Percentiles rank a stretch among this genome's conserved stretches.
phyloP scores from a whole-genome alignment of 2,888 invertebrate species.

The Itoplectis maculator region DNA sequence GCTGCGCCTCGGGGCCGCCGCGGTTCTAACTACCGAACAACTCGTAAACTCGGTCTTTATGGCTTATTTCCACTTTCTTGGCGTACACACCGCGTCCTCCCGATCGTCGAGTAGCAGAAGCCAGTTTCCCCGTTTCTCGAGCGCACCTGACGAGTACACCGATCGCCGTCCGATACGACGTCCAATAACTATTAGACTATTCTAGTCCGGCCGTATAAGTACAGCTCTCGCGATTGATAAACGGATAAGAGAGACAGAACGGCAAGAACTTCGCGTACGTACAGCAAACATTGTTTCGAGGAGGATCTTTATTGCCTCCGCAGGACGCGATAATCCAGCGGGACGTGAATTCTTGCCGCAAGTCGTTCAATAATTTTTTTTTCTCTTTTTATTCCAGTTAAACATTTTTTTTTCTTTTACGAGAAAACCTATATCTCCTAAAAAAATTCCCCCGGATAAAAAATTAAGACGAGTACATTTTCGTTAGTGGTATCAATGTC shows the following conservation, averaged over 20 bases:
- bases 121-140: constrained; percentile 20
- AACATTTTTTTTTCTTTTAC: no score
- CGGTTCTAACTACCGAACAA: constrained; percentile 49
- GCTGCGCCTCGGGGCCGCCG: constrained; percentile 40
- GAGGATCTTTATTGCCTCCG: not conserved
- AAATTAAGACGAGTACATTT: no score
- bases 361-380: no score
- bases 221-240: constrained; percentile 1
- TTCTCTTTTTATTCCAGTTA: no score
- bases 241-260: constrained; percentile 9
- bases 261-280: not conserved
- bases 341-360: no score
- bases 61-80: constrained; percentile 61
- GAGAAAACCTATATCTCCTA: no score
- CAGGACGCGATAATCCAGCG: no score
- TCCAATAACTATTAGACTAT: constrained; percentile 4
- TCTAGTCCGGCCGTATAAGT: not conserved
- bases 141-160: not conserved
- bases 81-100: constrained; percentile 19
- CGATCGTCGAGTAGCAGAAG: constrained; percentile 27
- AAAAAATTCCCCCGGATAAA: no score
- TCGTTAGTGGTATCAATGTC: no score
- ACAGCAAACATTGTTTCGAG: not conserved
- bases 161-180: not conserved
- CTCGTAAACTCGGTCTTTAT: constrained; percentile 64